Evolutionary conservation across 1,140 invertebrate species (phyloP).

Genomic region (Cotesia typhae): DNA sequence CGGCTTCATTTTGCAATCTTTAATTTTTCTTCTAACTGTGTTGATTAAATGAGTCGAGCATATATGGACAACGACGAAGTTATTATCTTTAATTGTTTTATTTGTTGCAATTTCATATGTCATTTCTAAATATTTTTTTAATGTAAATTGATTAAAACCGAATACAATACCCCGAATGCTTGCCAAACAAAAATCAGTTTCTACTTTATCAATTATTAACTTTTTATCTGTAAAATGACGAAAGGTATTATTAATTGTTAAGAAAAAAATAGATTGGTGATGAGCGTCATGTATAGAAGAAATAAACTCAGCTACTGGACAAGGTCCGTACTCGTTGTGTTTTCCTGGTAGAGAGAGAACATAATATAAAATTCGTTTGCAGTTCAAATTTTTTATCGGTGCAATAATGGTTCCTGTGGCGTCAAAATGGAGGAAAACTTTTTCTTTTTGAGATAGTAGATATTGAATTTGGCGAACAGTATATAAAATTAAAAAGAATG

Average conservation of each 20-base stretch:
- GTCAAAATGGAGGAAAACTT: background rate
- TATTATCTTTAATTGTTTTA: no score
- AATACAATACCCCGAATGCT: background rate
- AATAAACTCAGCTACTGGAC: background rate
- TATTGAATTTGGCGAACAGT: background rate
- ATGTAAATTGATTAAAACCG: background rate
- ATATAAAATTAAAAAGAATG: conserved; percentile 2
- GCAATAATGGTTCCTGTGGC: background rate
- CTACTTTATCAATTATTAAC: background rate
- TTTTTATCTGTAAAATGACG: background rate
- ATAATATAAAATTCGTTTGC: background rate
- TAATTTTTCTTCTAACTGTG: no score
- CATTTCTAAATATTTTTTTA: background rate
- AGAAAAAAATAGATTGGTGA: conserved; percentile 5
- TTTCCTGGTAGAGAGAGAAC: conserved; percentile 10
- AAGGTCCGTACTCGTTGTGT: background rate
- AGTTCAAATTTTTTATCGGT: background rate
- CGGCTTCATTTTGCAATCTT: no score
- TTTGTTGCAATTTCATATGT: no score
- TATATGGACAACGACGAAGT: no score
- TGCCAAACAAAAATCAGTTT: background rate
- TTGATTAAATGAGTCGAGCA: no score
- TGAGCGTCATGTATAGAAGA: background rate
- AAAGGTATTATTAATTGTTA: background rate
- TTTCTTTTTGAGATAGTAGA: background rate